Evolutionary conservation across 2,797 vertebrate genomes (phyloP).

Genomic region (Xerus rutilus): DNA sequence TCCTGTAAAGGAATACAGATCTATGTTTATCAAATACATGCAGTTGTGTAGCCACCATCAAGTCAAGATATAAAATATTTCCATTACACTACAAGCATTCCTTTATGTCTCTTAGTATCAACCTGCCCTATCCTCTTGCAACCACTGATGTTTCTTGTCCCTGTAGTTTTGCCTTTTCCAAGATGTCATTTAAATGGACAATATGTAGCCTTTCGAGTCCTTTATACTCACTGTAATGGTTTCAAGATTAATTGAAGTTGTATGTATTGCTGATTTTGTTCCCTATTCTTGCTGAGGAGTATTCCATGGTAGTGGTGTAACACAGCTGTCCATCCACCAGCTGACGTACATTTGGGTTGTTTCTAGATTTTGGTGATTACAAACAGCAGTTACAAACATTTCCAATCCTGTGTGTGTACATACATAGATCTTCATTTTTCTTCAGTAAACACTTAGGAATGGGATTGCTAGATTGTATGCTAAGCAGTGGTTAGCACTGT

Average conservation of each 20-base stretch:
- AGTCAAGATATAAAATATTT: not conserved
- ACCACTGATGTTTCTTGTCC: not conserved
- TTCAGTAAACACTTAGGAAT: not conserved
- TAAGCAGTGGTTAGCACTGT: not conserved
- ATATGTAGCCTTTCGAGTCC: not conserved
- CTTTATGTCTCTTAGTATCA: not conserved
- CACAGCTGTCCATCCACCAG: not conserved
- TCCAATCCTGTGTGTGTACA: not conserved
- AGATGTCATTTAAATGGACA: not conserved
- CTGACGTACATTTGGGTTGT: not conserved
- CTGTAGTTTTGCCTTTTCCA: not conserved
- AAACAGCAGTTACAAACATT: not conserved
- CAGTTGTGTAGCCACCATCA: not conserved
- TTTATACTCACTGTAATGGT: not conserved
- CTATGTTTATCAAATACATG: not conserved
- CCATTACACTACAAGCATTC: not conserved
- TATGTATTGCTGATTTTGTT: not conserved
- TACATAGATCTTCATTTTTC: not conserved
- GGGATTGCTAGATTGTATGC: not conserved
- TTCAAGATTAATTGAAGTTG: not conserved
- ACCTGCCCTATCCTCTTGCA: not conserved
- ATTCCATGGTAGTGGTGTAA: not conserved
- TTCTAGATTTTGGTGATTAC: not conserved
- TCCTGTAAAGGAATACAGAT: not conserved
- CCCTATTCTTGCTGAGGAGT: not conserved